These are phyloP conservation scores for Rousettus leschenaultii DNA, from an alignment of 2,113 vertebrate genomes.

Conservation along the genomic window DNA sequence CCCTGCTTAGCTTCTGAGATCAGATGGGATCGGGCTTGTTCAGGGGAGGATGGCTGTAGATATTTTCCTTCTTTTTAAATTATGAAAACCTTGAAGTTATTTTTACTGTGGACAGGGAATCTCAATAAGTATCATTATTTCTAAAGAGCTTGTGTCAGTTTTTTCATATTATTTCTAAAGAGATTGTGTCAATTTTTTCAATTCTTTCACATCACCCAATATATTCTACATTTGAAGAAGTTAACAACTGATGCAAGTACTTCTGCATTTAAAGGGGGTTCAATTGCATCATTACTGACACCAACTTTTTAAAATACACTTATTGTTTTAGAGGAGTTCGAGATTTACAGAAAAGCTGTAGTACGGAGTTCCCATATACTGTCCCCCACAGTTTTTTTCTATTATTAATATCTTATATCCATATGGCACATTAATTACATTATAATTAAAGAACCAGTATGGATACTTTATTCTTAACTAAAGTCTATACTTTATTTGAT, in stretches of 20 bases:
- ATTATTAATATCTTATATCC: background rate
- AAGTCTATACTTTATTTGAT: background rate
- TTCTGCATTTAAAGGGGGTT: background rate
- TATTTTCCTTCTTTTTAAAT: background rate
- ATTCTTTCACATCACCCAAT: background rate
- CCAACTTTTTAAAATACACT: background rate
- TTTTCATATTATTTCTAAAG: background rate
- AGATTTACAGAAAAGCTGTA: background rate
- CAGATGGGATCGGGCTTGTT: no score
- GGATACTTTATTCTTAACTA: background rate
- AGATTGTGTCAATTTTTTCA: background rate
- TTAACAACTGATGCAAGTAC: background rate
- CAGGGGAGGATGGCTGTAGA: no score
- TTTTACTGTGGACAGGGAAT: background rate
- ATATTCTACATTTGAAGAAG: background rate
- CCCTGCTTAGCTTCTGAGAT: no score
- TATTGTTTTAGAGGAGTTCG: slow-evolving; percentile 10
- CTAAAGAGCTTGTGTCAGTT: background rate
- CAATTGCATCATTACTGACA: background rate
- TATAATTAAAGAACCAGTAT: background rate
- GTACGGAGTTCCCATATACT: background rate
- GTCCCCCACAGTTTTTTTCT: background rate
- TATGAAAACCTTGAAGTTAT: background rate
- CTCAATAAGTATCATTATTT: background rate
- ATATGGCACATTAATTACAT: background rate